Percentiles rank a stretch among this genome's conserved stretches.
Evolutionary conservation across 1,140 invertebrate genomes (phyloP).

Genomic region (Bicyclus anynana): DNA sequence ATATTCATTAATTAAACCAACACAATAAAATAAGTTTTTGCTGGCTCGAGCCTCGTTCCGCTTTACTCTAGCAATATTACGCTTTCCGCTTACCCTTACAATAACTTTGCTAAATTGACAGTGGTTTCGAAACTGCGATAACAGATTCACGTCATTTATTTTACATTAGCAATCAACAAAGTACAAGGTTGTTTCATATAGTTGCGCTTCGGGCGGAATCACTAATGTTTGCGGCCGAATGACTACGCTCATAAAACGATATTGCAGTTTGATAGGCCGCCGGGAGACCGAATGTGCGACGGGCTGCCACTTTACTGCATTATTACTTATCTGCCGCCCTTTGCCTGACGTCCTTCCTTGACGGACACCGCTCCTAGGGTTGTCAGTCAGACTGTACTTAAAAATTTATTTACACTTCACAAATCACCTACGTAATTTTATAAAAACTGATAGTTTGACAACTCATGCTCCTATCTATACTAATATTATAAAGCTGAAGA

Average conservation of each 20-base stretch:
- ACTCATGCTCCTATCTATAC: too few relatives aligned
- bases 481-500: too few relatives aligned
- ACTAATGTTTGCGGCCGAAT: constrained; percentile 37
- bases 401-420: background rate
- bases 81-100: background rate
- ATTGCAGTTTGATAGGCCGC: constrained; percentile 48
- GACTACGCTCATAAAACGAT: constrained; percentile 44
- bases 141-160: constrained; percentile 17
- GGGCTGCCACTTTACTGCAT: constrained; percentile 41
- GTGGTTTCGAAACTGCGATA: background rate
- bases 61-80: background rate
- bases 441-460: too few relatives aligned
- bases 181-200: constrained; percentile 19
- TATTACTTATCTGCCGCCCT: constrained; percentile 40
- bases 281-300: constrained; percentile 32
- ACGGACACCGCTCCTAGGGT: constrained; percentile 10
- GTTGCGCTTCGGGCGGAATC: constrained; percentile 26
- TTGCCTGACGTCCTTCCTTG: constrained; percentile 19
- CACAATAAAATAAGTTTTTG: too few relatives aligned
- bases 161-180: constrained; percentile 26
- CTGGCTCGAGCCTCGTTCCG: too few relatives aligned
- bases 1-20: too few relatives aligned
- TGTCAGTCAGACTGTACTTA: background rate
- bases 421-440: too few relatives aligned
- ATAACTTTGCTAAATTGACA: constrained; percentile 2